Base-by-base conservation (phyloP, 2,888 invertebrate species). In the Anthrax anthrax region DNA sequence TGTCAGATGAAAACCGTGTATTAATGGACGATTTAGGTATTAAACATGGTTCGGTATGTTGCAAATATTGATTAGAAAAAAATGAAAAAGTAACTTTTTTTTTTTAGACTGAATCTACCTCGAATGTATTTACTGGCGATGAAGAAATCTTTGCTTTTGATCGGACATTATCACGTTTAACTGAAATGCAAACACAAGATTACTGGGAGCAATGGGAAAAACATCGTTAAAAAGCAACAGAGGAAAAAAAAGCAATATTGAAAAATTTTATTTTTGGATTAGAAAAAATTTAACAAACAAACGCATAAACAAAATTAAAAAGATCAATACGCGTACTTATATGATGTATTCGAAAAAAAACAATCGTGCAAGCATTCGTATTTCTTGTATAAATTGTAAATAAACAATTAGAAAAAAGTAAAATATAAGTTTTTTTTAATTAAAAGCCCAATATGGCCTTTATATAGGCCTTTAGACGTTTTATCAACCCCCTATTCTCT, bases 71-170 rank as follows among this genome's bases (percentile, higher is more conserved):
- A 27, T 2, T 8, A 27, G 9, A 27, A 27, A 27, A 2, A 27
- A 27, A 8, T 8, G 2, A 27, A 9, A 9, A 27, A 27, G 9
- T 27, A 5, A 8, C 19, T 13, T 37, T n/a, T 43, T 8, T 53
- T 45, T 60, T 63, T 43, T 58, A 86, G 85, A 80, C 80, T 46
- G 77, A 82, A 58, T 79, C 85, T 18, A 76, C 77, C 52, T 85
- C 92, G 4, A 92, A 86, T 59, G 83, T 98, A 55, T 97, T 98
- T 60, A 95, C 94, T 1, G 97, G 97, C 0, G 91, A 92, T 65
- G 98, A 99, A 68, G 98, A 99, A 71, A 71, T 92, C 58, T 98
- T 98, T 69, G 97, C 98, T 1, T 94, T 87, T 62, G 92, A 95
- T 58, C 75, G 98, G 9, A 95, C 96, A 18, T 67, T 94, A 23